Evolutionary conservation across 2,113 vertebrate species (phyloP).

Genomic region (Nibea coibor): DNA sequence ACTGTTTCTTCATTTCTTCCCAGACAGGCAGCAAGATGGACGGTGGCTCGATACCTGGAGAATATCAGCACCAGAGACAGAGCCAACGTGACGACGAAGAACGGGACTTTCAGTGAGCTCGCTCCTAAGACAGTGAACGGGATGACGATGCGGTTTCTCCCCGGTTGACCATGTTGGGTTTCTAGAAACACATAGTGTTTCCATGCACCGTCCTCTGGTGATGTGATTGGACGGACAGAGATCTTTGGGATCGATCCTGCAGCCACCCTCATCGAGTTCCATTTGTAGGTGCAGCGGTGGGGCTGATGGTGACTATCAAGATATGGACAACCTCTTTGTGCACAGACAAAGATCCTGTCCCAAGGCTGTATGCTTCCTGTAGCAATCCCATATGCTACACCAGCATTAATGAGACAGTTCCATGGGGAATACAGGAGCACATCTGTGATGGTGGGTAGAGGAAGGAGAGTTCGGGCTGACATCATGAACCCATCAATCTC

Average conservation of each 20-base stretch:
- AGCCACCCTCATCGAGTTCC: constrained; percentile 29
- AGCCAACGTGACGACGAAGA: neutral
- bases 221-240: neutral
- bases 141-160: constrained; percentile 12
- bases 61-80: constrained; percentile 3
- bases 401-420: neutral
- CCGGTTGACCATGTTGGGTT: neutral
- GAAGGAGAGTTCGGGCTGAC: neutral
- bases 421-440: constrained; percentile 44
- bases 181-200: accelerated
- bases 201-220: accelerated
- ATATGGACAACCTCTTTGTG: neutral
- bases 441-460: constrained; percentile 26
- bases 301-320: neutral
- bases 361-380: constrained; percentile 1
- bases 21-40: constrained; percentile 35
- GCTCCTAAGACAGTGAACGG: neutral
- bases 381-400: neutral
- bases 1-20: neutral
- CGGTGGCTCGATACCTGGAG: constrained; percentile 9
- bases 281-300: neutral
- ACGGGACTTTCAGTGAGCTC: neutral
- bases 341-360: neutral
- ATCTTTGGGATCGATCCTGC: constrained; percentile 29
- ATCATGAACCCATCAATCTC: neutral